Percentiles rank a stretch among this genome's conserved stretches.
Conservation (phyloP, 2,797 vertebrate genomes). For the Danio jaintianensis region DNA sequence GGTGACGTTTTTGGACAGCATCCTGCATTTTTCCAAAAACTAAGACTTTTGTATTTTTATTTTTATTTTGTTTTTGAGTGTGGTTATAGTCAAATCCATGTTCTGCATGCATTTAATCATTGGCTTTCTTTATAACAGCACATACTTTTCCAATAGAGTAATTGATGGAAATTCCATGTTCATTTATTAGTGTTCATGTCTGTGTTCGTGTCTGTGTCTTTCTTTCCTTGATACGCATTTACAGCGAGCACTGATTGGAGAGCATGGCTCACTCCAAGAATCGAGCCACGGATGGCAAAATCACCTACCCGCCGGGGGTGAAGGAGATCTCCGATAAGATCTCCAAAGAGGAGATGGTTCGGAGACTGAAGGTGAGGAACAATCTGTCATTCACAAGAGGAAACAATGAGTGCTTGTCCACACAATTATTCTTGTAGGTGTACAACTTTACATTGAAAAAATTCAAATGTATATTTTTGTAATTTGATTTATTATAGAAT, state of each 20-base stretch:
- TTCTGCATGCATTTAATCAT: background rate
- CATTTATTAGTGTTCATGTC: background rate
- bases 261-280: constrained; percentile 99
- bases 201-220: background rate
- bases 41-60: background rate
- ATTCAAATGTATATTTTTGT: too few relatives aligned
- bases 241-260: constrained; percentile 82
- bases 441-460: too few relatives aligned
- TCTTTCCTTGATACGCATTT: background rate
- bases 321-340: constrained; percentile 99
- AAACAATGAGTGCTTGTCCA: background rate
- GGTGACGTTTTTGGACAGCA: background rate
- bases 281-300: constrained; percentile 96
- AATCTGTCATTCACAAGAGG: background rate
- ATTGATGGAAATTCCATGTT: constrained; percentile 16
- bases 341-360: constrained; percentile 99
- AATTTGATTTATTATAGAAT: too few relatives aligned
- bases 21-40: background rate
- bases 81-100: background rate
- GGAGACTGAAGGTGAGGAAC: constrained; percentile 90
- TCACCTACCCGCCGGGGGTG: constrained; percentile 98
- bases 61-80: background rate
- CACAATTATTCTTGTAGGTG: too few relatives aligned
- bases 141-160: background rate
- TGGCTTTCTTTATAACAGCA: background rate